Percentiles rank a stretch among this genome's conserved stretches.
Evolutionary conservation across 2,888 invertebrate species (phyloP).

Genomic region (Charanyca ferruginea): DNA sequence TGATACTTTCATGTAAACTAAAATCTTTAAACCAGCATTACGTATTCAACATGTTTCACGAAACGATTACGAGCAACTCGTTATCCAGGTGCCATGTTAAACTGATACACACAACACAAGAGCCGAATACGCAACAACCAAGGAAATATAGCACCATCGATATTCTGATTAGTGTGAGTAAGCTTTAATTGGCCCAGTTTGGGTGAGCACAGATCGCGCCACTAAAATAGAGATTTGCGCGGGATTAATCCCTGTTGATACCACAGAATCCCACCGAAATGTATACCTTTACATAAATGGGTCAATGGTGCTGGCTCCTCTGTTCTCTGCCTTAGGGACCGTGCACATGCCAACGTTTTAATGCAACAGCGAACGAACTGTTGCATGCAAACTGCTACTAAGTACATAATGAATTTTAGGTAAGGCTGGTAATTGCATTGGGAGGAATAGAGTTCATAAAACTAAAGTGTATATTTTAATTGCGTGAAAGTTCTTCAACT

Average conservation of each 20-base stretch:
- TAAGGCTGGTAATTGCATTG: constrained; percentile 51
- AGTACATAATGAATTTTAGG: constrained; percentile 58
- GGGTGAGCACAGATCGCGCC: constrained; percentile 81
- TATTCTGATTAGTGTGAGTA: constrained; percentile 82
- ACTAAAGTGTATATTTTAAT: constrained; percentile 31
- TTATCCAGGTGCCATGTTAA: constrained; percentile 38
- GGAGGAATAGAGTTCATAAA: constrained; percentile 43
- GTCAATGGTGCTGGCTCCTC: constrained; percentile 68
- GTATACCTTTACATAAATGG: constrained; percentile 83
- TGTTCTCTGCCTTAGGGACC: constrained; percentile 60
- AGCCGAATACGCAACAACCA: constrained; percentile 42
- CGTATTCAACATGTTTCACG: constrained; percentile 27
- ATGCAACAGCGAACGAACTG: constrained; percentile 61
- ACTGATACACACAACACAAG: constrained; percentile 41
- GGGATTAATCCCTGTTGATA: constrained; percentile 85
- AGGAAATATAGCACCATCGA: constrained; percentile 69
- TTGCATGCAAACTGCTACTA: constrained; percentile 62
- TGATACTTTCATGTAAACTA: not conserved
- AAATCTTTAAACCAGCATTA: constrained; percentile 22
- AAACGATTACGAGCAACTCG: constrained; percentile 41
- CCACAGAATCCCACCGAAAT: constrained; percentile 79
- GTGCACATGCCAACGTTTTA: constrained; percentile 55
- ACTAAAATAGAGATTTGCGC: constrained; percentile 88
- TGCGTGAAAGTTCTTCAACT: constrained; percentile 1
- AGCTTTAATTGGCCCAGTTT: constrained; percentile 89